Evolutionary conservation across 2,797 vertebrate genomes (phyloP), one percentile per base, ranked within the genome.

Genomic region (Pseudochromis fuscus): DNA sequence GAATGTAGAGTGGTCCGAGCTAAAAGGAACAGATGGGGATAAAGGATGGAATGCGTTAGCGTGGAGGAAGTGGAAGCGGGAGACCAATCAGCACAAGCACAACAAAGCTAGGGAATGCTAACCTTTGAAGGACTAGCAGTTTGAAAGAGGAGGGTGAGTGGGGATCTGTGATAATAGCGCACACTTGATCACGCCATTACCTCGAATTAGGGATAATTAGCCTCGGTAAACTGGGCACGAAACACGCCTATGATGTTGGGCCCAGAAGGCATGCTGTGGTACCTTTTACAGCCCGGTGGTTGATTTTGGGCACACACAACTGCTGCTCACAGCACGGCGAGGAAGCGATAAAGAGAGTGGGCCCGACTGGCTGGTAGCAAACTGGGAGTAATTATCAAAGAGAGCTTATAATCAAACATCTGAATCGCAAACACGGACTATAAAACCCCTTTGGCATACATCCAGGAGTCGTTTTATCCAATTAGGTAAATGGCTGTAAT

Each of bases 401-500:
- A 91, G 89, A 90, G 92, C 91, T 93, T 92, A 91, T 93, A 94
- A 94, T 92, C 90, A 94, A 93, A 94, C 93, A 94, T 92, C 89
- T 90, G 82, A 93, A 94, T 93, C 91, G 59, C 93, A 94, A 93
- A 93, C 91, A 93, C 65, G 67, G 88, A 88, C 89, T 88, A 91
- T 93, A 92, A 93, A 92, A 90, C 84, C 88, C 89, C 89, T 90
- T 91, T 93, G 93, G 93, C 92, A 86, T 84, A 85, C 83, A 90
- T 94, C 93, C 93, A 94, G 91, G 79, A 93, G 91, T 93, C 89
- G 88, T 92, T 94, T 94, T 91, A 94, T 93, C 91, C 91, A 94
- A 94, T 94, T 94, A 94, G 90, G 89, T 93, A 92, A 94, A 93
- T 94, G 92, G 90, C 84, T 92, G 82, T 93, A 91, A 92, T 92